Evolutionary conservation across 2,888 invertebrate genomes (phyloP), one percentile per base, ranked within the genome.

Genomic region (Stegophylla sp.): DNA sequence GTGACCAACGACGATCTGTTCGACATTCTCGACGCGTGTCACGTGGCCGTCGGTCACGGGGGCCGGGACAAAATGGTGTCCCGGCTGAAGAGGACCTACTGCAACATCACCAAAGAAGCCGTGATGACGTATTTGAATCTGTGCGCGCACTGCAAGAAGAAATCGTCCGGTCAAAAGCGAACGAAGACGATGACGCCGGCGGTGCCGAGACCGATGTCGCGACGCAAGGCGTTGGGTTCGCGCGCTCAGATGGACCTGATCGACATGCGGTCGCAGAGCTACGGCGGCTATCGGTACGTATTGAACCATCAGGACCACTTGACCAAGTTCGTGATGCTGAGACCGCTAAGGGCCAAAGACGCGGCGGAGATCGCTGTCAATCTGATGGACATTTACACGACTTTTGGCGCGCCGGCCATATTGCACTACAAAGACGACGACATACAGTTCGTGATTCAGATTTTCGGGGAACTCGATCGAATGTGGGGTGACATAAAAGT

Each of bases 161-260:
- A 59, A 26, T 59, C 59, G 1, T 20, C 23, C 0, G 20, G 20
- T 59, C 20, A 0, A 9, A 59, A 59, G 17, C 12, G 59, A 59
- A 23, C 20, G 3, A 10, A 20, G 3, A 23, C 20, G 1, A 20
- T 23, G 2, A 59, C 20, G 20, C 59, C 59, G 2, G 20, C 20
- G 1, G 5, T 59, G 5, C 59, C 20, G 1, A n/a, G n/a, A n/a
- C n/a, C n/a, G n/a, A n/a, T n/a, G n/a, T n/a, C n/a, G n/a, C n/a
- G n/a, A n/a, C n/a, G n/a, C n/a, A 23, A 20, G 1, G 26, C 59
- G 4, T 59, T 59, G 5, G 20, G 20, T 20, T 59, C 74, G 69
- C 79, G 85, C 51, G 85, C 86, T 53, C 85, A 86, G 82, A 84
- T 86, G 7, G 86, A 86, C 34, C 23, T 77, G 13, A 77, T 77